Base-by-base conservation (phyloP, 1,140 invertebrate species). In the Chrysomallon squamiferum region DNA sequence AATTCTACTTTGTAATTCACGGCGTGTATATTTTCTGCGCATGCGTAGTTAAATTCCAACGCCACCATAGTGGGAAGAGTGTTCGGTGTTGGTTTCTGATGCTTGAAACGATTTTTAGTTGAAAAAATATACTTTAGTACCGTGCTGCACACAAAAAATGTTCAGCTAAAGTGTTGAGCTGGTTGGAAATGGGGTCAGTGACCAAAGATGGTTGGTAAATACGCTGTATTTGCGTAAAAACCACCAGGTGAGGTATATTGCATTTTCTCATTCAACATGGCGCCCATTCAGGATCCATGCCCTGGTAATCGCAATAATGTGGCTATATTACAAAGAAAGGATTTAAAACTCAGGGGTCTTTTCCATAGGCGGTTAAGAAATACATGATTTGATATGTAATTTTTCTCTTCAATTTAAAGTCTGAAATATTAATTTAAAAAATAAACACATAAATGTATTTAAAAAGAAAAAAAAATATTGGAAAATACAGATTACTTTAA, bases 181-280 rank as follows among this genome's bases (percentile, higher is more conserved):
- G 71, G 74, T 77, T 75, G 80, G 81, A 82, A 82, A 74, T 80
- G 79, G 72, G 74, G 69, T 79, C 77, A 74, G 71, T 79, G 74
- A 70, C 75, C 74, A 66, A 63, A 65, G 78, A 82, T 83, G 81
- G 75, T 66, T 68, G 68, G 69, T 64, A 66, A 73, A 62, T 72
- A 66, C 66, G 60, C 61, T 70, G 70, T 59, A 81, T 77, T 77
- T 69, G 72, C 76, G 73, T 79, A 82, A 77, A 20, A 27, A 27
- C 50, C 50, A 30, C 29, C 50, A 54, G 50, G 50, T 54, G 25
- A 54, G 50, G 18, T 7, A 38, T 15, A 54, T 15, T 20, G n/a
- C 50, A 30, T 20, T 54, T 54, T 54, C 50, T 27, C 50, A 59
- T 20, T 62, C 60, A 69, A 68, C 58, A 72, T 72, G 71, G 71